phyloP scores from a whole-genome alignment of 1,140 invertebrate genomes.

The Lepidurus packardi region DNA sequence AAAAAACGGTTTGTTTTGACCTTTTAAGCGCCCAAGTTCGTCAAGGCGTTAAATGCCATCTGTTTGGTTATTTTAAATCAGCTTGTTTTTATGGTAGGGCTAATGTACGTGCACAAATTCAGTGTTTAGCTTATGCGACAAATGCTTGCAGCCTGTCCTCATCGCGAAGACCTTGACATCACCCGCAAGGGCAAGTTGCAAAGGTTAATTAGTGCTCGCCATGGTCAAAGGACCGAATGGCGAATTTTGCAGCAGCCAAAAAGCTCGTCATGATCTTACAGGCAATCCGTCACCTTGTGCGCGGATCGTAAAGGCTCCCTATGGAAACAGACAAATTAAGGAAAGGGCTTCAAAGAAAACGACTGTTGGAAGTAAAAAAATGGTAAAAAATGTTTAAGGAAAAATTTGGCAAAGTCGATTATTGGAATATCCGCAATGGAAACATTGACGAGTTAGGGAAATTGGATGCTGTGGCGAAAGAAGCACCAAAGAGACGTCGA shows the following conservation, averaged over 20 bases:
- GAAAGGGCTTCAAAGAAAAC: no score
- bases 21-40: neutral
- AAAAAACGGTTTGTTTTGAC: neutral
- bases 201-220: neutral
- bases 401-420: neutral
- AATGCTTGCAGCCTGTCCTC: neutral
- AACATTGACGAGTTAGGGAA: neutral
- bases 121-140: neutral
- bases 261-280: neutral
- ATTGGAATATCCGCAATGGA: no score
- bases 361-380: no score
- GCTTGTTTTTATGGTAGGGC: neutral
- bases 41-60: neutral
- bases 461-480: neutral
- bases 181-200: neutral
- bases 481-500: neutral
- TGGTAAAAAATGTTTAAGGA: neutral
- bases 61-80: conserved; percentile 10
- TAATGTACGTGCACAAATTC: neutral
- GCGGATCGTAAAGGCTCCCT: no score
- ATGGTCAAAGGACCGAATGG: neutral
- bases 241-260: neutral
- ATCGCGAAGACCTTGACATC: neutral
- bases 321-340: no score
- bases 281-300: no score